These are phyloP conservation scores for Digitonthophagus gazella DNA, from an alignment of 2,888 invertebrate genomes.

Conservation along the genomic window DNA sequence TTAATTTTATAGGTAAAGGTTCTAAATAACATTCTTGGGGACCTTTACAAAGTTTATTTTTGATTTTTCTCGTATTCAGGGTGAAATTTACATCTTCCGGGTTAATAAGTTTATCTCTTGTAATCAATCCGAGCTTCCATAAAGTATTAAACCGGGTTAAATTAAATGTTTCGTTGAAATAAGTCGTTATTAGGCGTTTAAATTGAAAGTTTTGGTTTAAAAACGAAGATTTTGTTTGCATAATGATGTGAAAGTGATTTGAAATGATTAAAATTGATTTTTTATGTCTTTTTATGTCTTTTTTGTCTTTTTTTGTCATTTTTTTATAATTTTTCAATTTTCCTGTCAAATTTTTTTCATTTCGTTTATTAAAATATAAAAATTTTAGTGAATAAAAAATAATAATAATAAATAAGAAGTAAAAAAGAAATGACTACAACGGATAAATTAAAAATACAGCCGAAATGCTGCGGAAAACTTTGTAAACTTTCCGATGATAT, in stretches of 20 bases:
- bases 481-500: neutral
- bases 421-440: neutral
- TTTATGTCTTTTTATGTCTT: too few relatives aligned
- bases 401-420: neutral
- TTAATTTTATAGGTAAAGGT: conserved; percentile 42
- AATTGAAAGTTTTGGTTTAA: too few relatives aligned
- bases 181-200: too few relatives aligned
- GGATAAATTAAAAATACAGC: neutral
- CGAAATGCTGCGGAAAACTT: conserved; percentile 6
- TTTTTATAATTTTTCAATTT: too few relatives aligned
- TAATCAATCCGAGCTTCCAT: neutral
- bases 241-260: too few relatives aligned
- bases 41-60: neutral
- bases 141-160: too few relatives aligned
- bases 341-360: neutral
- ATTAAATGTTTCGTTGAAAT: too few relatives aligned
- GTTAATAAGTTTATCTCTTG: neutral
- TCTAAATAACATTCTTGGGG: neutral
- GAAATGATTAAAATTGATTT: too few relatives aligned
- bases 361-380: too few relatives aligned
- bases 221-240: too few relatives aligned
- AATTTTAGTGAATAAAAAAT: too few relatives aligned
- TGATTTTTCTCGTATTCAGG: neutral
- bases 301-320: too few relatives aligned
- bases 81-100: neutral